Evolutionary conservation across 2,113 vertebrate species (phyloP), one percentile per base, ranked within the genome.

Genomic region (Anoura caudifer): DNA sequence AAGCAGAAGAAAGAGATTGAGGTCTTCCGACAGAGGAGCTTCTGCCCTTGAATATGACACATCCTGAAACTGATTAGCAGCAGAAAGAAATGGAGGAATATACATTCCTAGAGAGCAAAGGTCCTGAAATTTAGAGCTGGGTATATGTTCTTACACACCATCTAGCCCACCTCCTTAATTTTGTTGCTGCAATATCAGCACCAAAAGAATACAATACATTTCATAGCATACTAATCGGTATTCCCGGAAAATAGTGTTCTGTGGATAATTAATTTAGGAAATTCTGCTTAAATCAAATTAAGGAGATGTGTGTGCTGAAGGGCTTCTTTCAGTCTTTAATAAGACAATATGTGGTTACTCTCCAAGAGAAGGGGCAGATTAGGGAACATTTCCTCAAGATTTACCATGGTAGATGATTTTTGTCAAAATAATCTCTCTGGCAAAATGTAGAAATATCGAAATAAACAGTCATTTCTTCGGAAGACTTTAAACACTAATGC

Each of bases 231-330:
- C 56, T 94, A 95, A 85, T 28, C 75, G 54, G 50, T 70, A 73
- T 88, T 95, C 75, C 45, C 90, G 67, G 65, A 86, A 96, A 96
- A 89, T 19, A 90, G 52, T 59, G 4, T 70, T 94, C 47, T 91
- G 54, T 94, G 31, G 47, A 52, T 88, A 97, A 97, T 92, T 56
- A 90, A 54, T 79, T 95, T 26, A 79, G 73, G 61, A 89, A 96
- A 90, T 91, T 28, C 16, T 96, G 50, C 76, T 97, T 85, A 85
- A 87, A 77, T 38, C 61, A 73, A 88, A 28, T 82, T 91, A 96
- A 81, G 83, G 59, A 95, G 41, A 73, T 59, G 19, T 45, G 7
- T 81, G 77, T 92, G 76, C 43, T 80, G 0, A 33, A 50, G 59
- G 75, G 52, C 7, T 87, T 81, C 43, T 38, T 81, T 63, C 38